Percentiles rank a stretch among this genome's conserved stretches.
Conservation (phyloP, 2,888 invertebrate genomes). For the Mimachlamys varia region DNA sequence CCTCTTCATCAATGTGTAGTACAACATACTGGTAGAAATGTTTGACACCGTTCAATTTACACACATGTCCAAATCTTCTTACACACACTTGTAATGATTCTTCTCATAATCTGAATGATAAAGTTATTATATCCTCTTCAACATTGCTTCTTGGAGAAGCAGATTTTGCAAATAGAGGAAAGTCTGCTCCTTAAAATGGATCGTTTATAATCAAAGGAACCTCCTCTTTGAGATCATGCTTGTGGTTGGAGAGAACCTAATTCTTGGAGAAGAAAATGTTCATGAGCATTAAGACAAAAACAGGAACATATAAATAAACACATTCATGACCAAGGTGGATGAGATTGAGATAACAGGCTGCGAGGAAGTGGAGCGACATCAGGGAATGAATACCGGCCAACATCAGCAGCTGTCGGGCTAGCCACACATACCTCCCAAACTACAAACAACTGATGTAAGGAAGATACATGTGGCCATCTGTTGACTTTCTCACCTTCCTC, state of each 20-base stretch:
- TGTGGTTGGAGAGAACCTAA: constrained; percentile 10
- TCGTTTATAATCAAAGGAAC: background rate
- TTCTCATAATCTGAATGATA: background rate
- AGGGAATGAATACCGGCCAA: background rate
- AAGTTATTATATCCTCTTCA: background rate
- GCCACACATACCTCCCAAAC: constrained; percentile 42
- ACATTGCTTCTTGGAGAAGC: background rate
- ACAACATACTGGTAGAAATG: background rate
- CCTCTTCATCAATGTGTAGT: background rate
- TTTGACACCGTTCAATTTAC: background rate
- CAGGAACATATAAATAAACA: background rate
- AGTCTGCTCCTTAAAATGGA: background rate
- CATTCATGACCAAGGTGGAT: constrained; percentile 22
- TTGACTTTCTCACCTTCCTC: constrained; percentile 6
- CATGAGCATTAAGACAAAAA: constrained; percentile 5
- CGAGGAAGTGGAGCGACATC: background rate
- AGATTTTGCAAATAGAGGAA: background rate
- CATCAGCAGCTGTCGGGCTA: background rate
- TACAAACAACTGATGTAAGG: constrained; percentile 12
- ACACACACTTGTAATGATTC: background rate
- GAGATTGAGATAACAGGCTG: background rate
- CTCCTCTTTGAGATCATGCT: background rate
- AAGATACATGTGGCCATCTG: constrained; percentile 42
- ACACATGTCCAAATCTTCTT: background rate
- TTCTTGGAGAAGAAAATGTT: constrained; percentile 2